Base-by-base conservation (phyloP, 2,888 invertebrate species). In the Megalurothrips usitatus region DNA sequence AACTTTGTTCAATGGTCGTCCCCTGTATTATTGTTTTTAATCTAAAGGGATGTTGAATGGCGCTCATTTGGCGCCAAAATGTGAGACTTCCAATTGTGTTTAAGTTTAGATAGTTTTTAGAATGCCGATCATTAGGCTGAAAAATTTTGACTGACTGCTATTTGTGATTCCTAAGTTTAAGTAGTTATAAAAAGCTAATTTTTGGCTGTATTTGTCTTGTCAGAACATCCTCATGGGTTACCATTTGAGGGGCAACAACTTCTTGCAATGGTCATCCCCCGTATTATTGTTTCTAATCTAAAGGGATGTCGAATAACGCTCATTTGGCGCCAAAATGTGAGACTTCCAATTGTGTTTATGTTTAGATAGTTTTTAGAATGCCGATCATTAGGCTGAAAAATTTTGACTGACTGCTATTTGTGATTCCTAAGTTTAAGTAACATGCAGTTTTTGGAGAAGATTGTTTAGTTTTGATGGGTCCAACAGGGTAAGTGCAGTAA, bases 11-110 rank as follows among this genome's bases (percentile, higher is more conserved):
- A 52, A 52, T n/a, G 52, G 52, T 52, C 52, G 52, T 52, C 52
- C 52, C 52, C 52, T 52, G n/a, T 52, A 52, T 52, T 52, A 52
- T 52, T 52, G 52, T n/a, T 52, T 52, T 52, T 52, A 52, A 52
- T 52, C 19, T 52, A 52, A 52, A 52, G 52, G 52, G 52, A 52
- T 52, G 52, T 52, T 52, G 52, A 9, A 52, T 52, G 52, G 52
- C 52, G 52, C 52, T 52, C 52, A 52, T 52, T 52, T 52, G 3
- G 52, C n/a, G 52, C 52, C 52, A 52, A 52, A 52, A 52, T 52
- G 52, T 52, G 3, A 52, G 52, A 52, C 52, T 52, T 52, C 52
- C 52, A 52, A 52, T 52, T 52, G 52, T 52, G 52, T 52, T 52
- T 52, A 52, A 8, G 10, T 52, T 52, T 52, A 52, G 52, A 52